A percentile compares a stretch with the other conserved stretches of the same genome.
phyloP scores from a whole-genome alignment of 2,113 vertebrate species.

The Myiozetetes cayanensis region DNA sequence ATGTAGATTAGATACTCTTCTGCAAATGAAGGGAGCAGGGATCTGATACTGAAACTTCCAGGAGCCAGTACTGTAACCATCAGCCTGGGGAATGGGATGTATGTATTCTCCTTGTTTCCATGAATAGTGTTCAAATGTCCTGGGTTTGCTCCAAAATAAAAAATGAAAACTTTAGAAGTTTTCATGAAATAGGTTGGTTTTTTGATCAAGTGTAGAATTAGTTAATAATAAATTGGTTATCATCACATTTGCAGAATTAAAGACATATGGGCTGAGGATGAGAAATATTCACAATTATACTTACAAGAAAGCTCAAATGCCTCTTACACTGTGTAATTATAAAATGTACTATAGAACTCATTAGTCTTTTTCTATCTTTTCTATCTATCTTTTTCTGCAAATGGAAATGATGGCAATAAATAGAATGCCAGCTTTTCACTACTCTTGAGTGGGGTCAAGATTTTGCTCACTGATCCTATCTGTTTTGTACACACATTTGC shows the following conservation, averaged over 20 bases:
- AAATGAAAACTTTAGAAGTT: neutral
- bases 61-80: neutral
- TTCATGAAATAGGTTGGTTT: neutral
- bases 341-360: neutral
- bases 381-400: neutral
- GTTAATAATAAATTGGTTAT: neutral
- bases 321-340: neutral
- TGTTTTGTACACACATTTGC: neutral
- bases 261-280: neutral
- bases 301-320: neutral
- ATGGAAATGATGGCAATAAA: neutral
- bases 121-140: neutral
- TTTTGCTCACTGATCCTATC: neutral
- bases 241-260: neutral
- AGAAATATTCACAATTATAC: neutral
- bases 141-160: neutral
- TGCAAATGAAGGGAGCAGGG: neutral
- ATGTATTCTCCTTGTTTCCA: neutral
- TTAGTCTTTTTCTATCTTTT: no score
- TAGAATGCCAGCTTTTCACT: neutral
- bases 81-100: neutral
- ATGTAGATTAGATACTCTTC: neutral
- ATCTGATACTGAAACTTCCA: neutral
- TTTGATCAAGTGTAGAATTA: neutral
- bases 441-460: neutral